A percentile compares a stretch with the other conserved stretches of the same genome.
phyloP scores from a whole-genome alignment of 2,888 invertebrate genomes.

The Stegana nigrithorax region DNA sequence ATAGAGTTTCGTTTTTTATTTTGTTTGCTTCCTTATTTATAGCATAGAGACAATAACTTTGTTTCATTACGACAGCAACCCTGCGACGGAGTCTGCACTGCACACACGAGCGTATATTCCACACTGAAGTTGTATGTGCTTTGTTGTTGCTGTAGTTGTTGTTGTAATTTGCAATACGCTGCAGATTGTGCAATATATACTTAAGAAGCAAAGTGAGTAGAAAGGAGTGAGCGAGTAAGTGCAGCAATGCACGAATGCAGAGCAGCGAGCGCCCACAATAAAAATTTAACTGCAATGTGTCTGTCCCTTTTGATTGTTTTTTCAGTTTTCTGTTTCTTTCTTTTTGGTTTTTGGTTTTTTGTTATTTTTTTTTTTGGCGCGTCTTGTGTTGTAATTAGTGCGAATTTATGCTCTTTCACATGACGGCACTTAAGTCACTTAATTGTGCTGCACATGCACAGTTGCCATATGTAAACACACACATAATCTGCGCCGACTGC shows the following conservation, averaged over 20 bases:
- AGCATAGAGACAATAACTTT: conserved; percentile 37
- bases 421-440: neutral
- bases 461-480: too few species aligned
- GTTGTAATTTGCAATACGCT: conserved; percentile 11
- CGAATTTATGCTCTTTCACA: too few species aligned
- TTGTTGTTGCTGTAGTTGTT: conserved; percentile 8
- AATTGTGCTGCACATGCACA: too few species aligned
- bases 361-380: too few species aligned
- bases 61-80: conserved; percentile 41
- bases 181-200: conserved; percentile 41
- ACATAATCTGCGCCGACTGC: too few species aligned
- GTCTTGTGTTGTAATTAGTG: too few species aligned
- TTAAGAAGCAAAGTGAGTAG: conserved; percentile 30
- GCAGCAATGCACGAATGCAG: conserved; percentile 21
- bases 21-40: conserved; percentile 26
- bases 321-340: neutral
- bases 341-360: neutral
- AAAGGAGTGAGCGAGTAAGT: conserved; percentile 26
- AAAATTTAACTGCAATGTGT: too few species aligned
- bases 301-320: too few species aligned
- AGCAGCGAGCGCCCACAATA: conserved; percentile 33
- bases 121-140: conserved; percentile 39
- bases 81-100: too few species aligned
- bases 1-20: conserved; percentile 9
- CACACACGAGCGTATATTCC: conserved; percentile 17